A percentile compares a stretch with the other conserved stretches of the same genome.
These are phyloP conservation scores for Cataglyphis rosenhaueri DNA, from an alignment of 2,888 invertebrate genomes.

Conservation along the genomic window DNA sequence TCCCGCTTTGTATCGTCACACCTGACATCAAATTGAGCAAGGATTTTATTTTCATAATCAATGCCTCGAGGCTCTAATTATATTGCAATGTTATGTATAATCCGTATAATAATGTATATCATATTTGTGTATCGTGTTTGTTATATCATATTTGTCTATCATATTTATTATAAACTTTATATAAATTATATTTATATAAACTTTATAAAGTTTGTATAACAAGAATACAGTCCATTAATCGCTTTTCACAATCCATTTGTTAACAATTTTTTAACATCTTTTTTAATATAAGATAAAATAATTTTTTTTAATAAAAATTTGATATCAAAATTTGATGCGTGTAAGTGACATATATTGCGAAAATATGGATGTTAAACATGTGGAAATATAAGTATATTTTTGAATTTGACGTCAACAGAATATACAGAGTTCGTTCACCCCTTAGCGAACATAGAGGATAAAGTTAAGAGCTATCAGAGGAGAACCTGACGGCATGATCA, in stretches of 20 bases:
- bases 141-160: not conserved
- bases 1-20: not conserved
- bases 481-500: slow-evolving; percentile 31
- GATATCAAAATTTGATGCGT: not conserved
- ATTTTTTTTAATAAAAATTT: not conserved
- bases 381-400: not conserved
- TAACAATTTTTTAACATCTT: not conserved
- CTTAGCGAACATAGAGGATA: not conserved
- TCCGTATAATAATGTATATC: not conserved
- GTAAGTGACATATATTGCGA: not conserved
- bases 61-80: slow-evolving; percentile 6
- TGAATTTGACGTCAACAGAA: not conserved
- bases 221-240: not conserved
- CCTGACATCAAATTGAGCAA: slow-evolving; percentile 10
- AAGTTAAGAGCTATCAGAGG: slow-evolving; percentile 38
- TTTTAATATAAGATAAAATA: not conserved
- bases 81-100: not conserved
- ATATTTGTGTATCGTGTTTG: not conserved
- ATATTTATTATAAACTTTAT: not conserved
- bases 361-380: not conserved
- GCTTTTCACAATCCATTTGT: not conserved
- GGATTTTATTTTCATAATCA: slow-evolving; percentile 26
- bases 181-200: too few relatives aligned
- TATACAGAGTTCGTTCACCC: not conserved
- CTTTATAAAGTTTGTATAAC: not conserved